Base-by-base conservation (phyloP, 2,888 invertebrate genomes). In the Phalangium opilio region DNA sequence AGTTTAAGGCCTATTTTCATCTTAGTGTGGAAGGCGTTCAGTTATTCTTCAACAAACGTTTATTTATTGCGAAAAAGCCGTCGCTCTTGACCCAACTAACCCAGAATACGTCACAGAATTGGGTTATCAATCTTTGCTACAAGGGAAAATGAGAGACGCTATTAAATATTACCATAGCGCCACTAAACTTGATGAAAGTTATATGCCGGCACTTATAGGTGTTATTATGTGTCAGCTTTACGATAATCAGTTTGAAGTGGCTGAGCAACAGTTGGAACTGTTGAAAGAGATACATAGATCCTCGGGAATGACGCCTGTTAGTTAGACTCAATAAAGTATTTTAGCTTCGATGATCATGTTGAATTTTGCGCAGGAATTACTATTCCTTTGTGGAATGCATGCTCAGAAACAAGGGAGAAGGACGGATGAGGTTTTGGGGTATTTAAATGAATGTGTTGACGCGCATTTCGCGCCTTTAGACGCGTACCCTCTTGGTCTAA, bases 151-250 rank as follows among this genome's bases (percentile, higher is more conserved):
- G 14, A 80, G 19, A 60, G 89, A 91, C 55, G 85, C 90, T 0
- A 70, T 79, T 19, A 76, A 76, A 58, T 80, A 80, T 61, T 87
- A 81, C 63, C 78, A 80, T 58, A 78, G 77, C 44, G 84, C 87
- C 1, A 79, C 84, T 44, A 83, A 84, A 66, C 70, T 84, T 12
- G 84, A 91, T 61, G 84, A 84, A 57, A 79, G 83, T 34, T 84
- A 82, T 17, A 78, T 85, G 21, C 69, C 75, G 17, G 84, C 87
- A 1, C 41, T 42, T 55, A 19, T 56, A 65, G 89, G 90, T 1
- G 69, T 89, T 43, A 84, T 89, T 11, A 67, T 79, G 3, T 87
- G 89, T 63, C 86, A 89, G 64, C 71, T 87, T 58, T 67, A 73
- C 49, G 81, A 85, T 57, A 66, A 66, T 33, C 81, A 82, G 21